phyloP scores from a whole-genome alignment of 2,888 invertebrate genomes.

The Phyllotreta cruciferae region DNA sequence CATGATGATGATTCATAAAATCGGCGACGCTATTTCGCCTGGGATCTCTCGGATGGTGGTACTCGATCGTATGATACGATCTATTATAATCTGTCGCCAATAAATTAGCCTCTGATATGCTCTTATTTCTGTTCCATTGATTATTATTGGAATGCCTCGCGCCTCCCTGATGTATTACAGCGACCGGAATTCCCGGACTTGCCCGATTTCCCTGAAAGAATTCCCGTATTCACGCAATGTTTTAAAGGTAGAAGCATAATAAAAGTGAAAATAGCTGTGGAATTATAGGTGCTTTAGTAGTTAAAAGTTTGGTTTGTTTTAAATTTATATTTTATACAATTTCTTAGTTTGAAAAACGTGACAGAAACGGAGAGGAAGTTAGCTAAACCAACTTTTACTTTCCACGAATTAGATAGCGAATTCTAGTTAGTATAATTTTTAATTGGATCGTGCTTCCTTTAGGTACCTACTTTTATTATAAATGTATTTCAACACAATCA shows the following conservation, averaged over 20 bases:
- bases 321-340: not conserved
- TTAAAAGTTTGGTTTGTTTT: not conserved
- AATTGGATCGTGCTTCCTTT: too few relatives aligned
- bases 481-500: too few relatives aligned
- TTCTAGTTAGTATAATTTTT: not conserved
- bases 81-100: slow-evolving; percentile 67
- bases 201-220: slow-evolving; percentile 38
- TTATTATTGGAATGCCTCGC: slow-evolving; percentile 61
- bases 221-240: not conserved
- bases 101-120: slow-evolving; percentile 87
- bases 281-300: too few relatives aligned
- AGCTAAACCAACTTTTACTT: slow-evolving; percentile 6
- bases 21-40: slow-evolving; percentile 69
- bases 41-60: slow-evolving; percentile 58
- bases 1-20: slow-evolving; percentile 60
- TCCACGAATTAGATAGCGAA: slow-evolving; percentile 1
- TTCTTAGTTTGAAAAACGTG: slow-evolving; percentile 8
- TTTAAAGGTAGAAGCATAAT: not conserved
- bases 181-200: slow-evolving; percentile 65
- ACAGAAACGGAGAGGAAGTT: slow-evolving; percentile 5
- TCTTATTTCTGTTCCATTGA: slow-evolving; percentile 65
- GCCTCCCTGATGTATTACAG: slow-evolving; percentile 75
- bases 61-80: slow-evolving; percentile 45
- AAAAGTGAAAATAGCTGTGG: not conserved
- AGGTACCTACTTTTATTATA: too few relatives aligned